A percentile compares a stretch with the other conserved stretches of the same genome.
These are phyloP conservation scores for Anarrhichthys ocellatus DNA, from an alignment of 2,113 vertebrate genomes.

Conservation along the genomic window DNA sequence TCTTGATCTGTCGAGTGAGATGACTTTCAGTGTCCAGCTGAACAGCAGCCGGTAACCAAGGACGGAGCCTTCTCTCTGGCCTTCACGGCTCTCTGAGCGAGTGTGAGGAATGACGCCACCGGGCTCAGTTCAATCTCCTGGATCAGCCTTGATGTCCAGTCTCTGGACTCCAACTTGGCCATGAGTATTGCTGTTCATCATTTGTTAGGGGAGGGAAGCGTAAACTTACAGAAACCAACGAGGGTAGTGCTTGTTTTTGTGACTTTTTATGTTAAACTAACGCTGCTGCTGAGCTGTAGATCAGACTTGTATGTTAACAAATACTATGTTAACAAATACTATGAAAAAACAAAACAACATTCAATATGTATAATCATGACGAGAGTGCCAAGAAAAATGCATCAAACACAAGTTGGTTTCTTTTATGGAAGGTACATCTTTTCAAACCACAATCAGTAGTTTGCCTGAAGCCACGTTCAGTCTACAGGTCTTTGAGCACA, in stretches of 20 bases:
- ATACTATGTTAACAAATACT: background rate
- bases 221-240: background rate
- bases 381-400: background rate
- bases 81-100: slow-evolving; percentile 16
- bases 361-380: no score
- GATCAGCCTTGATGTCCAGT: slow-evolving; percentile 34
- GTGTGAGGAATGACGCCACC: slow-evolving; percentile 41
- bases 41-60: slow-evolving; percentile 52
- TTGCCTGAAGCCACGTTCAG: no score
- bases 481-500: no score
- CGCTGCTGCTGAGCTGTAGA: background rate
- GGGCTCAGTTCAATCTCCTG: slow-evolving; percentile 33
- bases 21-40: slow-evolving; percentile 46
- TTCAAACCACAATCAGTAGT: no score
- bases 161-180: slow-evolving; percentile 31
- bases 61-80: slow-evolving; percentile 36
- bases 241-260: background rate
- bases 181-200: background rate
- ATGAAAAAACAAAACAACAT: background rate
- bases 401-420: no score
- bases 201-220: slow-evolving; percentile 22
- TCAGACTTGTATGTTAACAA: background rate
- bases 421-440: no score
- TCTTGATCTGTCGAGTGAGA: slow-evolving; percentile 63
- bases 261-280: background rate